These are phyloP conservation scores for Palythoa caribaeorum DNA, from an alignment of 92 coral and sea anemone genomes.

Conservation along the genomic window DNA sequence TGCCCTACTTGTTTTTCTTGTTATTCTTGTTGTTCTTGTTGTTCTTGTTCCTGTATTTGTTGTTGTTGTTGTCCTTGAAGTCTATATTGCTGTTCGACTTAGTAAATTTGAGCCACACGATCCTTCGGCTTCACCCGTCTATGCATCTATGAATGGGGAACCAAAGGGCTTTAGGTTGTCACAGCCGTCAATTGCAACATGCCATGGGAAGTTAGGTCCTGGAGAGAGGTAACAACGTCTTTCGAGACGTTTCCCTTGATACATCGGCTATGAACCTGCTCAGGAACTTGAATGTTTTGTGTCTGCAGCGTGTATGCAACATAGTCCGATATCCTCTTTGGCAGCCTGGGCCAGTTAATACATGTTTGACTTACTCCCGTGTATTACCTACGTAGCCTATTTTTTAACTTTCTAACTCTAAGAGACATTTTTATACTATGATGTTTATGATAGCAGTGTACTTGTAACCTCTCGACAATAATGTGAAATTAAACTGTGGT, in stretches of 20 bases:
- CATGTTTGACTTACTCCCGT: conserved; percentile 14
- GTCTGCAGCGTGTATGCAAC: conserved; percentile 22
- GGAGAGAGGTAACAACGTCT: conserved; percentile 30
- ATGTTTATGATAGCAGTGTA: conserved; percentile 29
- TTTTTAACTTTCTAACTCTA: conserved; percentile 37
- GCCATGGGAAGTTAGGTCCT: conserved; percentile 49
- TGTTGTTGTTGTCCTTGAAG: too few species aligned
- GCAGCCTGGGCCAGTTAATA: conserved; percentile 42
- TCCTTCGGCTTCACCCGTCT: conserved; percentile 32
- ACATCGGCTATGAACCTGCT: conserved; percentile 20
- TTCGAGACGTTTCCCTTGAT: conserved; percentile 33
- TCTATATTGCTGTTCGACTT: conserved; percentile 40
- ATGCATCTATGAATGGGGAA: conserved; percentile 26
- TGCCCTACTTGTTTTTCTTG: too few species aligned
- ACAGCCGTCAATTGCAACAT: conserved; percentile 40
- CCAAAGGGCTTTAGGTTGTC: conserved; percentile 29
- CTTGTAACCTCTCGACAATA: conserved; percentile 33
- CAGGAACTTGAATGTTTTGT: conserved; percentile 54
- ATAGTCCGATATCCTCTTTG: conserved; percentile 41
- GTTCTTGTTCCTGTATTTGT: too few species aligned
- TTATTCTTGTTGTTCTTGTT: too few species aligned
- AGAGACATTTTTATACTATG: conserved; percentile 39
- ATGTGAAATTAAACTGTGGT: neutral
- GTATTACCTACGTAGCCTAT: conserved; percentile 24
- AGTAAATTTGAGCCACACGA: conserved; percentile 45